Base-by-base conservation (phyloP, 2,113 vertebrate genomes). In the Engystomops pustulosus region DNA sequence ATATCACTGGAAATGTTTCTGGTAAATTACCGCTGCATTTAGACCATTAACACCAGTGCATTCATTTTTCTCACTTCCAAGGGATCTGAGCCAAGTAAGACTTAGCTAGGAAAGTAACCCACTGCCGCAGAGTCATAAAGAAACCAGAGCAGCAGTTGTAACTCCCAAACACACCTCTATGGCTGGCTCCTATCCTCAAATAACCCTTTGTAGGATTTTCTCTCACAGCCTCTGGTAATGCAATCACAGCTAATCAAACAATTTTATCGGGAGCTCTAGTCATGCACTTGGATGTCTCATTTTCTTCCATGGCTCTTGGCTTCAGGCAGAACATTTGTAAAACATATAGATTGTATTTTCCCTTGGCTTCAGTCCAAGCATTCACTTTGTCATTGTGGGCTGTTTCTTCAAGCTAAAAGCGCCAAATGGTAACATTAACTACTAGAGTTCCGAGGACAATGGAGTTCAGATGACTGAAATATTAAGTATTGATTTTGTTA, bases 201-300 rank as follows among this genome's bases (percentile, higher is more conserved):
- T 70, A 85, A 85, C 83, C 74, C 70, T 45, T 70, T 79, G 75
- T 62, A 79, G 58, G 83, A 58, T 85, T 79, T 58, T 68, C n/a
- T 62, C 62, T 45, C 17, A 49, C 74, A 55, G 62, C 74, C 62
- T 69, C 83, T 84, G 82, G 58, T 85, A 85, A 85, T 27, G 49
- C 74, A 79, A 79, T 85, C 83, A 70, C 83, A 79, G 83, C 75
- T 70, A 85, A 85, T 85, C 83, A 85, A 84, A 84, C 44, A 38
- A 70, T 44, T 79, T 85, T 85, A 85, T 85, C 75, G 7, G 32
- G 60, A 58, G 32, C 45, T 36, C 62, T 69, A 58, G 44, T 69
- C 32, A 68, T 70, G 74, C 34, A 47, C 71, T 84, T 38, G 45
- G 62, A 78, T 44, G 45, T 78, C 74, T 84, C 45, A 20, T 78